Conservation (phyloP, 1,140 invertebrate genomes). For the Drosophila pseudoananassae region DNA sequence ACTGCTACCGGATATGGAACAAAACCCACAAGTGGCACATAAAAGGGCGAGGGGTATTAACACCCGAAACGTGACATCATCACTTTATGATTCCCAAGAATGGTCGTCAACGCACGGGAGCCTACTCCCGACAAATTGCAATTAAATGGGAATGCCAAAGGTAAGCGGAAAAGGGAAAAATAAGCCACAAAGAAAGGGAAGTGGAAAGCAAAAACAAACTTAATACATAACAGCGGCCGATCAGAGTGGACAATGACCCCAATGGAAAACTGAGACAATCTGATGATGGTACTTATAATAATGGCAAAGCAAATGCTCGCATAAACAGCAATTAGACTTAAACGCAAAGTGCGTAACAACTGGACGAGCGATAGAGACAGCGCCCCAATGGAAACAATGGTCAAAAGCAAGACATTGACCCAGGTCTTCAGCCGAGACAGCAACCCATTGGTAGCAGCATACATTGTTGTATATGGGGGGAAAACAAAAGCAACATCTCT, state of each 20-base stretch:
- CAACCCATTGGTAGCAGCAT: constrained; percentile 13
- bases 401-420: constrained; percentile 66
- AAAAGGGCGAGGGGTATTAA: constrained; percentile 13
- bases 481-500: constrained; percentile 15
- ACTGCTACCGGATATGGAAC: constrained; percentile 54
- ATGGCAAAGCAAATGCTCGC: constrained; percentile 58
- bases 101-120: constrained; percentile 27
- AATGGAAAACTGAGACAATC: constrained; percentile 45
- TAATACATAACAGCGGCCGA: constrained; percentile 19
- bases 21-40: constrained; percentile 29
- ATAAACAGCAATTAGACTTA: constrained; percentile 75
- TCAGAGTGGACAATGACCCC: constrained; percentile 59
- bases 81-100: constrained; percentile 49
- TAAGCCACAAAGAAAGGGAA: constrained; percentile 10
- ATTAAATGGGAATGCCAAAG: constrained; percentile 50
- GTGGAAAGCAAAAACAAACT: constrained; percentile 9
- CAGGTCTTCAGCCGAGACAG: constrained; percentile 36
- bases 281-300: constrained; percentile 64
- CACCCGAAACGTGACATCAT: constrained; percentile 55
- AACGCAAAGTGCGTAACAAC: constrained; percentile 70
- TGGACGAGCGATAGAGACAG: constrained; percentile 21
- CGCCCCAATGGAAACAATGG: constrained; percentile 24
- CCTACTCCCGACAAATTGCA: constrained; percentile 57
- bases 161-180: constrained; percentile 34
- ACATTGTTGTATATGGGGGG: not conserved